These are phyloP conservation scores for Phaenicophaeus curvirostris DNA, from an alignment of 2,797 vertebrate genomes.

Conservation along the genomic window DNA sequence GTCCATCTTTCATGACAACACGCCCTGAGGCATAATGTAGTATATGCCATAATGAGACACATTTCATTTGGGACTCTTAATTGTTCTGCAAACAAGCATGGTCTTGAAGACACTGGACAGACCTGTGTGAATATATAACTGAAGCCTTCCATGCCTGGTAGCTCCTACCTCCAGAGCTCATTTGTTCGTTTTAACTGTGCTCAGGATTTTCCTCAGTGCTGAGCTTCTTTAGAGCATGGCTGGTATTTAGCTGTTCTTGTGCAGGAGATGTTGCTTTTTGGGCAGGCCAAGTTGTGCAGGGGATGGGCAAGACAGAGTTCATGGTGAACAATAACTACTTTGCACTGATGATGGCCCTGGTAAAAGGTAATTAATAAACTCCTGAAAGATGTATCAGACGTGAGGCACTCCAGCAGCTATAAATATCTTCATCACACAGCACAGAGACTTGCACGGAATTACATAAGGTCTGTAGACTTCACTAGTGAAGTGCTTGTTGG, in stretches of 20 bases:
- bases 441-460: neutral
- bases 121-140: neutral
- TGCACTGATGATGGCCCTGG: neutral
- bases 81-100: neutral
- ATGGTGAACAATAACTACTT: neutral
- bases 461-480: neutral
- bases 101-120: neutral
- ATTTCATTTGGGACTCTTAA: neutral
- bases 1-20: neutral
- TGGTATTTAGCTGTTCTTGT: neutral
- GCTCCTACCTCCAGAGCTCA: neutral
- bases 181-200: neutral
- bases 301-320: neutral
- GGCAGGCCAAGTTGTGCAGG: neutral
- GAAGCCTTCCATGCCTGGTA: neutral
- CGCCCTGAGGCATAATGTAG: neutral
- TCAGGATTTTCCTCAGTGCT: neutral
- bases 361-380: neutral
- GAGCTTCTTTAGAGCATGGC: neutral
- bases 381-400: neutral
- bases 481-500: neutral
- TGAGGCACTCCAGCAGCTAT: neutral
- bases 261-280: too few relatives aligned
- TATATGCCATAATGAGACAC: neutral
- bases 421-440: neutral